Conservation (phyloP, 2,888 invertebrate species). For the Eilema griseolum region DNA sequence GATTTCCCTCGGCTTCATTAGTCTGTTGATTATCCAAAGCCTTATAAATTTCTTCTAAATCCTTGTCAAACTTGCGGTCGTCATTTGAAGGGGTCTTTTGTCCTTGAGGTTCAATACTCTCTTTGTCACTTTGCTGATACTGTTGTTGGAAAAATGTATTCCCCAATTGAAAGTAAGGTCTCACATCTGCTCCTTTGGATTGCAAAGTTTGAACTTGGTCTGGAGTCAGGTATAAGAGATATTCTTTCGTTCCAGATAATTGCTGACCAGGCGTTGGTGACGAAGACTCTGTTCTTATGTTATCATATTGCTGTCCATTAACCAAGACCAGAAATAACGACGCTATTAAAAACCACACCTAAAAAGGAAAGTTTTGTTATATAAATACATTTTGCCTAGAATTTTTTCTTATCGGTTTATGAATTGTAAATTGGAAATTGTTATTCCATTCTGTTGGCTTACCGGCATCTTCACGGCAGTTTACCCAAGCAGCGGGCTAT, state of each 20-base stretch:
- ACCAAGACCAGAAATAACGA: slow-evolving; percentile 52
- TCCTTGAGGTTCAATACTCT: slow-evolving; percentile 34
- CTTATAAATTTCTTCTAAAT: slow-evolving; percentile 41
- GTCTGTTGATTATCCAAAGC: slow-evolving; percentile 40
- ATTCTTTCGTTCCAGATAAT: slow-evolving; percentile 64
- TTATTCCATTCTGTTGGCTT: slow-evolving; percentile 44
- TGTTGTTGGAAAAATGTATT: slow-evolving; percentile 38
- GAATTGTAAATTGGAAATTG: background rate
- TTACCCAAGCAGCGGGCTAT: background rate
- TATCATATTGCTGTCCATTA: slow-evolving; percentile 56
- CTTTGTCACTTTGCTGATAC: slow-evolving; percentile 32
- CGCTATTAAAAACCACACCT: slow-evolving; percentile 62
- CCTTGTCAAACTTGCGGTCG: slow-evolving; percentile 23
- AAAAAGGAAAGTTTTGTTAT: slow-evolving; percentile 39
- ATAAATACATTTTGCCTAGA: background rate
- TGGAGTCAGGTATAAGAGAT: slow-evolving; percentile 73
- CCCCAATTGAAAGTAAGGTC: slow-evolving; percentile 49
- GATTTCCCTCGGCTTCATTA: slow-evolving; percentile 28
- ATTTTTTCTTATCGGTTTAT: background rate
- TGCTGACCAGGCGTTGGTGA: slow-evolving; percentile 38
- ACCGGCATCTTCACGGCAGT: slow-evolving; percentile 48
- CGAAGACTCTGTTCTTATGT: slow-evolving; percentile 42
- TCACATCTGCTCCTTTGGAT: slow-evolving; percentile 59
- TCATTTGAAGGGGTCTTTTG: slow-evolving; percentile 29
- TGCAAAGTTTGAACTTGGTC: slow-evolving; percentile 70